phyloP scores from a whole-genome alignment of 53 echinoderm and acorn worm genomes.

The Paelopatides confundens region DNA sequence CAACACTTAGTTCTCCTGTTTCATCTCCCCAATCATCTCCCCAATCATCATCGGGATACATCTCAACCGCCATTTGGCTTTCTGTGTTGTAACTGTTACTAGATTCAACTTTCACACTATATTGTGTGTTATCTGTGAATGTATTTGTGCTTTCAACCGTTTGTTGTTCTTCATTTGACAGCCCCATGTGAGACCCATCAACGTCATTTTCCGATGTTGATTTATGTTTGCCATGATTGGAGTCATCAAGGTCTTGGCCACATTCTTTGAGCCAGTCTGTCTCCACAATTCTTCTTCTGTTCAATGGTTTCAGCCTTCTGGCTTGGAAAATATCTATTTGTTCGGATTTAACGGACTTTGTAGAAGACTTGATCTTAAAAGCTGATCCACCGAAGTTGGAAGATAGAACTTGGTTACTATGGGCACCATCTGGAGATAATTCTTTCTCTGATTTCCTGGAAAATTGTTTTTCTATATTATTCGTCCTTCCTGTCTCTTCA shows the following conservation, averaged over 20 bases:
- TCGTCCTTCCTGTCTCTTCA: not conserved
- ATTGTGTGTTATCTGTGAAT: no score
- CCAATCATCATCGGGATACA: no score
- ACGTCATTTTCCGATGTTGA: not conserved
- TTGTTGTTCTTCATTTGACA: no score
- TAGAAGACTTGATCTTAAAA: not conserved
- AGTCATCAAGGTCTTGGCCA: not conserved
- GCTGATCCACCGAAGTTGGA: not conserved
- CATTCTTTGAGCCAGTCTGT: conserved; percentile 21
- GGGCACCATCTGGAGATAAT: not conserved
- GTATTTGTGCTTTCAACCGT: no score
- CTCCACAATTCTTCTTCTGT: not conserved
- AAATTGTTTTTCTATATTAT: not conserved
- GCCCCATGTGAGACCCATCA: not conserved
- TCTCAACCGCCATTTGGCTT: no score
- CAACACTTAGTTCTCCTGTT: no score
- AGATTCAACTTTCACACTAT: no score
- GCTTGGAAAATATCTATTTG: not conserved
- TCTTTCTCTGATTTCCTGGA: not conserved
- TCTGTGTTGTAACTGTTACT: no score
- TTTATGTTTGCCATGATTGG: not conserved
- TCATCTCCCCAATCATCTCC: no score
- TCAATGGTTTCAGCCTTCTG: not conserved
- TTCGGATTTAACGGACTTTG: not conserved
- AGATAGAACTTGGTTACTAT: not conserved